Percentiles rank a stretch among this genome's conserved stretches.
Conservation (phyloP, 2,797 vertebrate species). For the Neopelma chrysocephalum region DNA sequence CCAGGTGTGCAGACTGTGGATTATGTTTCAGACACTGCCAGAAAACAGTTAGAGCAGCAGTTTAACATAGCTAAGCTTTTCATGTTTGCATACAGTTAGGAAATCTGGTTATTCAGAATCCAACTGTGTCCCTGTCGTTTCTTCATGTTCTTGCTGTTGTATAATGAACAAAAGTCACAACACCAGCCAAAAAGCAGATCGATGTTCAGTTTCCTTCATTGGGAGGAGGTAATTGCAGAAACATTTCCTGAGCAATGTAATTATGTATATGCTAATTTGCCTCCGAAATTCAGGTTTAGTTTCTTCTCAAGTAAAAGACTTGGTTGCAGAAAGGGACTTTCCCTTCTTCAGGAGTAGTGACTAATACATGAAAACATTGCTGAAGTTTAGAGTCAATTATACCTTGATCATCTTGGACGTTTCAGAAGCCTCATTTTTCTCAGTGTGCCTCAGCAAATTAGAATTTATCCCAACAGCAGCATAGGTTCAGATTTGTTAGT, state of each 20-base stretch:
- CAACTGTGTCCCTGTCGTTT: neutral
- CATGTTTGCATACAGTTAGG: slow-evolving; percentile 30
- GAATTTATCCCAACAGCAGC: neutral
- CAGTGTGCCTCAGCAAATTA: neutral
- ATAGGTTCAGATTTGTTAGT: neutral
- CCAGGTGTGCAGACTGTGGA: neutral
- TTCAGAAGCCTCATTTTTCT: neutral
- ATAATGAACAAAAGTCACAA: slow-evolving; percentile 33
- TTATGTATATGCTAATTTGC: slow-evolving; percentile 39
- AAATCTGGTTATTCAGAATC: slow-evolving; percentile 51
- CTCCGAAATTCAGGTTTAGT: slow-evolving; percentile 6
- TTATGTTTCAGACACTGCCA: slow-evolving; percentile 6
- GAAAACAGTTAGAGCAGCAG: slow-evolving; percentile 25
- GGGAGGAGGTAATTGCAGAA: slow-evolving; percentile 41
- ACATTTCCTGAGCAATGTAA: slow-evolving; percentile 43
- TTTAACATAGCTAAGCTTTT: slow-evolving; percentile 20
- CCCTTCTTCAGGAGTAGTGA: neutral
- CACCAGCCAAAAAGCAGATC: slow-evolving; percentile 38
- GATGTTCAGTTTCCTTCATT: neutral
- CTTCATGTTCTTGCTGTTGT: slow-evolving; percentile 10
- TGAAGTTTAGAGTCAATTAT: neutral
- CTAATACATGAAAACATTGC: neutral
- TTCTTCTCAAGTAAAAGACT: neutral
- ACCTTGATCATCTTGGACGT: neutral
- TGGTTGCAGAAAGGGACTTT: neutral